Percentiles rank a stretch among this genome's conserved stretches.
Evolutionary conservation across 2,888 invertebrate genomes (phyloP).

Genomic region (Cerastoderma edule): DNA sequence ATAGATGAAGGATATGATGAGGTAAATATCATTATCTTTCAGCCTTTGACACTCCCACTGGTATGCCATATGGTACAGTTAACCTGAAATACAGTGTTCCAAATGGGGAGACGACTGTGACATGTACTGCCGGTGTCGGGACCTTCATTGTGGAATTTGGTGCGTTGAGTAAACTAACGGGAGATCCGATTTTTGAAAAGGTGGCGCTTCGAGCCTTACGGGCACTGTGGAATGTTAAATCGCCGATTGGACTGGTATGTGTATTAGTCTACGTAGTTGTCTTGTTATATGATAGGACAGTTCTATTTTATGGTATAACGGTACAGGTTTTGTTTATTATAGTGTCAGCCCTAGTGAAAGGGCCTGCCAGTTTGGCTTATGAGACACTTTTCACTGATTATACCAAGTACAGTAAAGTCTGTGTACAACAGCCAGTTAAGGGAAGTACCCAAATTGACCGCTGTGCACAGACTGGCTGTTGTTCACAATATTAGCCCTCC

Average conservation of each 20-base stretch:
- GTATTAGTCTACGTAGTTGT: no score
- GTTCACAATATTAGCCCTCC: no score
- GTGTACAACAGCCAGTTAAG: no score
- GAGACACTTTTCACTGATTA: no score
- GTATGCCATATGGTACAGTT: constrained; percentile 99
- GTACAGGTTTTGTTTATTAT: no score
- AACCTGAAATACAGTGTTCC: constrained; percentile 96
- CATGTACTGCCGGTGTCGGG: constrained; percentile 98
- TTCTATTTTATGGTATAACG: no score
- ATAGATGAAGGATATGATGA: neutral
- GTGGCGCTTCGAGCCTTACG: constrained; percentile 94
- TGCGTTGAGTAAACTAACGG: constrained; percentile 95
- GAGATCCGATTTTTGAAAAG: constrained; percentile 94
- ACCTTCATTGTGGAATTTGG: constrained; percentile 99
- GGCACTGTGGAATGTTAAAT: constrained; percentile 93
- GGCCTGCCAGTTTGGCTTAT: no score
- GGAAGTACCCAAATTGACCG: no score
- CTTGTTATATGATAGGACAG: no score
- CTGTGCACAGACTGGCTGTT: no score
- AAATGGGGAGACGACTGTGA: constrained; percentile 96
- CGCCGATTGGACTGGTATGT: constrained; percentile 88
- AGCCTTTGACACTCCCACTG: constrained; percentile 86
- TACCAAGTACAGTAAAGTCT: no score
- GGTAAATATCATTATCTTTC: constrained; percentile 33
- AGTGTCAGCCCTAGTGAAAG: no score